Evolutionary conservation across 2,113 vertebrate genomes (phyloP), one percentile per base, ranked within the genome.

Genomic region (Gobio gobio): DNA sequence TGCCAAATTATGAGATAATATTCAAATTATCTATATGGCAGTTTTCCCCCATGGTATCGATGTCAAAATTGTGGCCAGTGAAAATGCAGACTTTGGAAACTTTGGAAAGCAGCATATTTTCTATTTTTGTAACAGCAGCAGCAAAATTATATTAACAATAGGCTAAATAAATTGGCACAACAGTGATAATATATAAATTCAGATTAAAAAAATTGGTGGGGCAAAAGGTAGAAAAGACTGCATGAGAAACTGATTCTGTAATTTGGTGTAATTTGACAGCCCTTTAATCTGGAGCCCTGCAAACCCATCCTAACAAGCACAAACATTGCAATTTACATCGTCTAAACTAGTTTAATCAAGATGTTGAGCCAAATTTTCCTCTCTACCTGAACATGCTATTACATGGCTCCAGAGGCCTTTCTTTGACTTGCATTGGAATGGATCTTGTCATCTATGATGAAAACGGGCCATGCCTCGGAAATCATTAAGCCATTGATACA

Each of bases 401-500:
- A 87, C 78, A 26, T 78, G 63, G 77, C 78, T 84, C 87, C 58
- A 36, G 24, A 86, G 76, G 24, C 49, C 26, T 85, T 61, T 73
- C 4, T 76, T 29, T 82, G 33, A 59, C 49, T 86, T 78, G 54
- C 47, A 61, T 78, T 83, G 56, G 70, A 81, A 87, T 58, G 36
- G 58, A 63, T 89, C 22, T 79, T 83, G 54, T 82, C 49, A 68
- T 84, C 61, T 77, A 86, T 75, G 83, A 79, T 81, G 40, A 83
- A 85, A 84, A 92, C 88, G 90, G 85, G 88, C 83, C 90, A 89
- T 83, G 89, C 91, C 90, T 83, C 90, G 89, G 89, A 93, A 93
- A 88, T 86, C 79, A 86, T 90, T 91, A 91, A 86, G 85, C 64
- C 86, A 86, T 85, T 91, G 87, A 88, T 91, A 85, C 88, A 88